Evolutionary conservation across 2,797 vertebrate genomes (phyloP), one percentile per base, ranked within the genome.

Genomic region (Gymnoscopelus braueri): DNA sequence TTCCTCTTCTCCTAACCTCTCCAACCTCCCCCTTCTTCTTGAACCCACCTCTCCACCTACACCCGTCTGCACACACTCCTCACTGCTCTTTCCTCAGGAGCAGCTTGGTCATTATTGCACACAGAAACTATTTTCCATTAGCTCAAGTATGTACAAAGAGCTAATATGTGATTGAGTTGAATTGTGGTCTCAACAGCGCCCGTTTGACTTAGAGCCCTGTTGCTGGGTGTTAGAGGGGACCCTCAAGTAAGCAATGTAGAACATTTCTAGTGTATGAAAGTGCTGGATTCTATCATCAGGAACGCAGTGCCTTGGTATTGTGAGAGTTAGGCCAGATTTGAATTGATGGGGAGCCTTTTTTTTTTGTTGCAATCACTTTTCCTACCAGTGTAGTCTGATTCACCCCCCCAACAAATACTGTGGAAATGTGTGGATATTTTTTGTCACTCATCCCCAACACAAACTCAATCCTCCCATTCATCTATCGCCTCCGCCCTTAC

Each of bases 31-130:
- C 87, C 14, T 84, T 78, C 74, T 82, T 85, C 83, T 82, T 39
- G 1, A 5, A 11, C 78, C 82, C 82, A 84, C 84, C 81, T 87
- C 83, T 86, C 82, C 80, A 79, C 81, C 84, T 80, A 71, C 80
- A 66, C 77, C 61, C 81, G 61, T 79, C 72, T 44, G 39, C 68
- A 67, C 72, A 70, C 65, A 68, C 71, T 75, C 80, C 79, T 87
- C 69, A 52, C 68, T 1, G 12, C 70, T 75, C 69, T 54, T 62
- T 75, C 61, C 73, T 78, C 59, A 10, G 54, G 49, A 84, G 69
- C 83, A 81, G 82, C 84, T 80, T 71, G 76, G 78, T 83, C 83
- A 90, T 87, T 84, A 87, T 88, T 69, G 60, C 80, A 79, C 77
- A 77, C 71, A 79, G 72, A 80, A 44, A 67, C 67, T 80, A 71